A percentile compares a stretch with the other conserved stretches of the same genome.
These are phyloP conservation scores for Lycodopsis pacificus DNA, from an alignment of 2,797 vertebrate species.

Conservation along the genomic window DNA sequence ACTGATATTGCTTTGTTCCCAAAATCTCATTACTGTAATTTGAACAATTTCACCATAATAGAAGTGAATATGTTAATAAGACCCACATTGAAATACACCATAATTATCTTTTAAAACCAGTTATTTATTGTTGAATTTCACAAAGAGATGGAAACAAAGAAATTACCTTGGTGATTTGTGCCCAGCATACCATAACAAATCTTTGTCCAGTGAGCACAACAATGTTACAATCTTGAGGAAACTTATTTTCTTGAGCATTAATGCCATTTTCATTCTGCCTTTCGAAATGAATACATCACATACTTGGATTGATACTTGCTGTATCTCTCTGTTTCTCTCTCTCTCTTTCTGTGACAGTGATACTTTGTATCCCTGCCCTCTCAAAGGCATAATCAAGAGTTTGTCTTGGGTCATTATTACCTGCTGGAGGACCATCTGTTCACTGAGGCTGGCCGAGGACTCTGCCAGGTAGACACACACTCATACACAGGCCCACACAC, in stretches of 20 bases:
- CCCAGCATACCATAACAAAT: not conserved
- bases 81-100: not conserved
- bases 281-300: slow-evolving; percentile 17
- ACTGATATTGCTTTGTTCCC: not conserved
- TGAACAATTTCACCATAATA: not conserved
- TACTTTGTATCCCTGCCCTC: too few relatives aligned
- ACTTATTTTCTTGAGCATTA: not conserved
- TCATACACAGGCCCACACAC: too few relatives aligned
- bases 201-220: not conserved
- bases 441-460: too few relatives aligned
- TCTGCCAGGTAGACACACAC: too few relatives aligned
- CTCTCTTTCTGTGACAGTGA: not conserved
- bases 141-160: not conserved
- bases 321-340: not conserved
- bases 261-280: not conserved
- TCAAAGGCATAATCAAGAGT: too few relatives aligned
- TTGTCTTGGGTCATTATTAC: too few relatives aligned
- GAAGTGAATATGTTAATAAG: not conserved
- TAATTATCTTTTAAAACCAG: not conserved
- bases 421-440: too few relatives aligned
- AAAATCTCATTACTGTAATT: not conserved
- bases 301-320: slow-evolving; percentile 4
- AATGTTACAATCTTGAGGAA: not conserved
- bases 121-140: not conserved
- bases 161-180: not conserved